phyloP scores from a whole-genome alignment of 2,888 invertebrate species.

The Hypolimnas misippus region DNA sequence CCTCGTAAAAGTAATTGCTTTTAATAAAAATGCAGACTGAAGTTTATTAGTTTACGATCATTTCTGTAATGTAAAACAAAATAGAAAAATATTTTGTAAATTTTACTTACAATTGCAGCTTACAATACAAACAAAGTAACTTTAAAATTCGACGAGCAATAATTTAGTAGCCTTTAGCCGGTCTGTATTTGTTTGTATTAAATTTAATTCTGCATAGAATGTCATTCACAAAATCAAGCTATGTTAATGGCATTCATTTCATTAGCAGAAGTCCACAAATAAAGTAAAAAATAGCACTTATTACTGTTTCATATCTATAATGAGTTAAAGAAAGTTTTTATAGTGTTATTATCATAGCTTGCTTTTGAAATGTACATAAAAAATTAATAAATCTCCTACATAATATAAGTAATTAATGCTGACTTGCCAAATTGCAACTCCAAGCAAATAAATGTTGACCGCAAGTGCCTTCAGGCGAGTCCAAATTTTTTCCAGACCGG shows the following conservation, averaged over 20 bases:
- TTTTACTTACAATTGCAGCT: slow-evolving; percentile 18
- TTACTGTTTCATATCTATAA: no score
- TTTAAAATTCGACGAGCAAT: slow-evolving; percentile 64
- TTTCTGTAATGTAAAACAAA: slow-evolving; percentile 8
- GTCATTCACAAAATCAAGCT: slow-evolving; percentile 20
- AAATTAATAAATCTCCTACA: slow-evolving; percentile 14
- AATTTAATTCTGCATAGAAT: slow-evolving; percentile 7
- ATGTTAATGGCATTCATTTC: no score
- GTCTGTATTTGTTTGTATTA: slow-evolving; percentile 53
- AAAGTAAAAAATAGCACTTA: no score
- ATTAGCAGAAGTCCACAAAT: no score
- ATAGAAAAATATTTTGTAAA: slow-evolving; percentile 14
- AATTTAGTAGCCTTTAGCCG: slow-evolving; percentile 71
- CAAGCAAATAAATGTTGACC: slow-evolving; percentile 68
- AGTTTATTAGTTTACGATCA: slow-evolving; percentile 11
- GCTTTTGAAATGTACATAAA: slow-evolving; percentile 25
- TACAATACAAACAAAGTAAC: slow-evolving; percentile 14
- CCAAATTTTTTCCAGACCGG: slow-evolving; percentile 65
- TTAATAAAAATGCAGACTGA: slow-evolving; percentile 34
- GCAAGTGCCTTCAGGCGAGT: slow-evolving; percentile 81
- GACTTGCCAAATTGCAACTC: slow-evolving; percentile 68
- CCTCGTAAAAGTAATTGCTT: slow-evolving; percentile 20
- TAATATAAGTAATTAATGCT: slow-evolving; percentile 32
- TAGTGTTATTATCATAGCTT: not conserved
- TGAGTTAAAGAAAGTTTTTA: not conserved